Evolutionary conservation across 2,113 vertebrate genomes (phyloP).

Genomic region (Dromiciops gliroides): DNA sequence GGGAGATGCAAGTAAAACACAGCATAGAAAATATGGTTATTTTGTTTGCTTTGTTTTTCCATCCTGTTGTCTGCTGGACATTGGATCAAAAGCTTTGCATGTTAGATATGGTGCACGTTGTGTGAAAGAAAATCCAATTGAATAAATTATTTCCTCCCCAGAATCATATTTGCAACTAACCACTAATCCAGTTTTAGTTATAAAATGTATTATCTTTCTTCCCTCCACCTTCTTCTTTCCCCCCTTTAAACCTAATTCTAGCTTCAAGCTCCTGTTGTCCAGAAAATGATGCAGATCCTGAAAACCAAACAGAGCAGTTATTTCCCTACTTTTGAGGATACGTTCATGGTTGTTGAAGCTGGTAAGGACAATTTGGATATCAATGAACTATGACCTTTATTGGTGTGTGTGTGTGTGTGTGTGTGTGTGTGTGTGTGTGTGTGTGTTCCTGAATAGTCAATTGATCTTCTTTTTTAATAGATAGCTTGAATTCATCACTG

Average conservation of each 20-base stretch:
- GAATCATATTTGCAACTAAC: neutral
- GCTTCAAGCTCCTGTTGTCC: constrained; percentile 84
- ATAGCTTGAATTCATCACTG: neutral
- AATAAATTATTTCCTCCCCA: neutral
- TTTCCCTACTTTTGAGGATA: constrained; percentile 83
- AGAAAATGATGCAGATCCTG: constrained; percentile 85
- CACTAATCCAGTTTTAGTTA: constrained; percentile 17
- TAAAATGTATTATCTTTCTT: neutral
- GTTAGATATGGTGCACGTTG: neutral
- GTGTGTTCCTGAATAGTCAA: constrained; percentile 26
- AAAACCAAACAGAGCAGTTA: constrained; percentile 88
- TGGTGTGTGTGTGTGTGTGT: neutral
- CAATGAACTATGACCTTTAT: neutral
- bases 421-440: neutral
- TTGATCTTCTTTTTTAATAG: constrained; percentile 36
- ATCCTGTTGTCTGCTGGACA: neutral
- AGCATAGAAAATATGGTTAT: neutral
- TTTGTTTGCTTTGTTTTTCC: neutral
- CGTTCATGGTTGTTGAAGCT: constrained; percentile 82
- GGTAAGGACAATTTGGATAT: constrained; percentile 75
- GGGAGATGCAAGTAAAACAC: neutral
- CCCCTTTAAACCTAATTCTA: constrained; percentile 67
- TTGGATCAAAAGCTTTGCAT: neutral
- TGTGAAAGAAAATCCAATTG: constrained; percentile 11
- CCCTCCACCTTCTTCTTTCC: neutral